Conservation (phyloP, 2,888 invertebrate genomes). For the Glyphotaelius pellucidus region DNA sequence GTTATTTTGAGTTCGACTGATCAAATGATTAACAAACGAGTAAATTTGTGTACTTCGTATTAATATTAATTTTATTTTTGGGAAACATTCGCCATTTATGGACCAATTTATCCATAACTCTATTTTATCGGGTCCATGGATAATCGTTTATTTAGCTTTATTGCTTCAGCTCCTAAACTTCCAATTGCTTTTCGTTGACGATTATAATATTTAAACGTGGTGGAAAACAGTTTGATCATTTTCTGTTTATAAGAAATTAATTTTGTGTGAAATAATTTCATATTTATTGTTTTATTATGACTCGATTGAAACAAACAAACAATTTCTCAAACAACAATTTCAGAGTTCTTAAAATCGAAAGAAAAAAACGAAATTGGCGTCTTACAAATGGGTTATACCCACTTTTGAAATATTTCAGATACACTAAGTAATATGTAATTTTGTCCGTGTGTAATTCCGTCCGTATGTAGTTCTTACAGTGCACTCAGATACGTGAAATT, state of each 20-base stretch:
- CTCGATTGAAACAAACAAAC: not conserved
- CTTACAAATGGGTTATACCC: too few species aligned
- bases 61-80: conserved; percentile 33
- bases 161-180: conserved; percentile 11
- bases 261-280: not conserved
- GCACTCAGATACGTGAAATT: too few species aligned
- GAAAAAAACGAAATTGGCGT: too few species aligned
- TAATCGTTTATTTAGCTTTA: conserved; percentile 39
- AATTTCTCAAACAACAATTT: not conserved
- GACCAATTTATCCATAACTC: conserved; percentile 44
- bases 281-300: not conserved
- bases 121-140: conserved; percentile 36
- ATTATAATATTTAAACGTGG: conserved; percentile 39
- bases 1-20: not conserved
- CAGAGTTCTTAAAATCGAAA: too few species aligned
- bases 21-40: conserved; percentile 13
- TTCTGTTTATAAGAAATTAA: not conserved
- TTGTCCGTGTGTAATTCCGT: too few species aligned
- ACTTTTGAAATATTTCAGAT: too few species aligned
- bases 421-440: too few species aligned
- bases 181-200: conserved; percentile 33
- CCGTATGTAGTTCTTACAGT: too few species aligned
- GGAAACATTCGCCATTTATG: conserved; percentile 40
- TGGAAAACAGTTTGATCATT: conserved; percentile 16
- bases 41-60: conserved; percentile 19